These are phyloP conservation scores for Isotomurus palustris DNA, from an alignment of 2,888 invertebrate genomes.

Conservation along the genomic window DNA sequence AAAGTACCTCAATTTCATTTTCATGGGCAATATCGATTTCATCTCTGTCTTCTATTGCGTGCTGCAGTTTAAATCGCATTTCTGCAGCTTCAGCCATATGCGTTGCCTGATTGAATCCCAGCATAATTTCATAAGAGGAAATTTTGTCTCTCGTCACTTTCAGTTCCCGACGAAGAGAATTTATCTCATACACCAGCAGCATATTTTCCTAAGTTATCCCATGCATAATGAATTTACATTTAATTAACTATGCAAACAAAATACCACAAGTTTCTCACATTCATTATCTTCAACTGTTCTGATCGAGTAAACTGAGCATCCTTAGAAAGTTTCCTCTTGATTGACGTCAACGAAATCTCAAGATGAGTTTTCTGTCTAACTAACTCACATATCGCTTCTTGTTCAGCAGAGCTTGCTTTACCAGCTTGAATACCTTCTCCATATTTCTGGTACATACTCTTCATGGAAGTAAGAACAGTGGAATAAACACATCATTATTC, in stretches of 20 bases:
- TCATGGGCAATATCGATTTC: constrained; percentile 42
- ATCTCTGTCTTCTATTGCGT: constrained; percentile 42
- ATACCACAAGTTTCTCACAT: constrained; percentile 51
- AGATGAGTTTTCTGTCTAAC: constrained; percentile 76
- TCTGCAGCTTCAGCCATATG: constrained; percentile 40
- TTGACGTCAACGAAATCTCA: constrained; percentile 61
- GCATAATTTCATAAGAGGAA: constrained; percentile 66
- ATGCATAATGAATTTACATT: not conserved
- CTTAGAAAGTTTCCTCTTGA: constrained; percentile 54
- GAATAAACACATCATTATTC: too few relatives aligned
- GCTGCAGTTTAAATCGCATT: constrained; percentile 37
- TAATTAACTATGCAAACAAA: not conserved
- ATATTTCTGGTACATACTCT: constrained; percentile 43
- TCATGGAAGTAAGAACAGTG: not conserved
- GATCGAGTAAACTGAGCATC: constrained; percentile 53
- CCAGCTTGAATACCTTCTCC: constrained; percentile 39
- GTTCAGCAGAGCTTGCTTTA: constrained; percentile 40
- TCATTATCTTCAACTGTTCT: constrained; percentile 63
- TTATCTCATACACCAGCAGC: constrained; percentile 69
- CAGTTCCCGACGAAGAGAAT: constrained; percentile 65
- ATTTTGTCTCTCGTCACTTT: constrained; percentile 63
- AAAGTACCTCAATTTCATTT: constrained; percentile 34
- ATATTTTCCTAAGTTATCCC: constrained; percentile 69
- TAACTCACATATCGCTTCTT: constrained; percentile 52
- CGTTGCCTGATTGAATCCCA: constrained; percentile 56